phyloP scores from a whole-genome alignment of 1,140 invertebrate species.

The Agrypnia vestita region DNA sequence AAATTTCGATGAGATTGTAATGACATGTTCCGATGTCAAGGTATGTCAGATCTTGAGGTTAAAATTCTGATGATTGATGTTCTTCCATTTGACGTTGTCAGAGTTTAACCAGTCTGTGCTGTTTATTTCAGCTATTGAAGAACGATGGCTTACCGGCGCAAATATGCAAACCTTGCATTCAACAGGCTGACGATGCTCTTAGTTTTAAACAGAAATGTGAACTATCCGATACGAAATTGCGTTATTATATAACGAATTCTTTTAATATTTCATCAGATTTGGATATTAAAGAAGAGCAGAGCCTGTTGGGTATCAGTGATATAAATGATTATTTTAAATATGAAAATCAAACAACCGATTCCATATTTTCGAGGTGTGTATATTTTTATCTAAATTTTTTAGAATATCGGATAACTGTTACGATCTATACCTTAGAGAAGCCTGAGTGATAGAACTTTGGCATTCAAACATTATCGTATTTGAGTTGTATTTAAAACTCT shows the following conservation, averaged over 20 bases:
- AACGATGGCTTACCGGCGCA: constrained; percentile 58
- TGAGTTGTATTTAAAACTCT: too few relatives aligned
- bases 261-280: constrained; percentile 9
- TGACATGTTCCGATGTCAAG: constrained; percentile 54
- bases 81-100: background rate
- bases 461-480: too few relatives aligned
- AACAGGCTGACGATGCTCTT: constrained; percentile 46
- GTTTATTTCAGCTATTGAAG: constrained; percentile 53
- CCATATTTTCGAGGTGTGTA: constrained; percentile 28
- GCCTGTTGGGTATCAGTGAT: constrained; percentile 37
- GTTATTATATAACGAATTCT: constrained; percentile 52
- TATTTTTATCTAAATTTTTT: background rate
- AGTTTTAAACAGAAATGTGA: constrained; percentile 59
- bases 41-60: constrained; percentile 33
- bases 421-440: too few relatives aligned
- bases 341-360: constrained; percentile 22
- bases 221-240: constrained; percentile 55
- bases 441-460: too few relatives aligned
- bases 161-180: constrained; percentile 54
- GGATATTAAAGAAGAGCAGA: constrained; percentile 49
- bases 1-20: constrained; percentile 46
- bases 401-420: too few relatives aligned
- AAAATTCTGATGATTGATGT: background rate
- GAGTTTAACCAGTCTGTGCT: background rate
- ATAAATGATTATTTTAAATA: constrained; percentile 47